Percentiles rank a stretch among this genome's conserved stretches.
Evolutionary conservation across 1,140 invertebrate species (phyloP).

Genomic region (Eubasilissa regina): DNA sequence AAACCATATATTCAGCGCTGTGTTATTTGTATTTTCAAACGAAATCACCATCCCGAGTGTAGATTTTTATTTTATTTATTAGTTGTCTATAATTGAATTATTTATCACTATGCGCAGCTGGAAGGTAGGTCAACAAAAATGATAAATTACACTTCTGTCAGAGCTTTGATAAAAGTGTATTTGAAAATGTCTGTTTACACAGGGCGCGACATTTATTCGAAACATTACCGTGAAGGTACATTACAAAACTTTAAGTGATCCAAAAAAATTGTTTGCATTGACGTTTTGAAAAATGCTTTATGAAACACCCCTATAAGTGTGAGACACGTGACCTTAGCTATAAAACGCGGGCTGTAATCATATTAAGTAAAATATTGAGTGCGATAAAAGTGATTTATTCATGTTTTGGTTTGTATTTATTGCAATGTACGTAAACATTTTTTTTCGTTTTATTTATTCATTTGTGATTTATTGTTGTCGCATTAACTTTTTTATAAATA

Average conservation of each 20-base stretch:
- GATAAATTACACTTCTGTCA: background rate
- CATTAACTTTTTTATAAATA: too few relatives aligned
- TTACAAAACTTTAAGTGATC: background rate
- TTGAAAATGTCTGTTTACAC: too few relatives aligned
- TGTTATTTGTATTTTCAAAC: too few relatives aligned
- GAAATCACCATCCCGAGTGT: too few relatives aligned
- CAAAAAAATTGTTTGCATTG: slow-evolving; percentile 22
- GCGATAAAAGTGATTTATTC: slow-evolving; percentile 56
- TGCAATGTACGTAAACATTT: slow-evolving; percentile 22
- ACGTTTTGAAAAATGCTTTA: slow-evolving; percentile 10
- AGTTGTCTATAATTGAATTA: slow-evolving; percentile 21
- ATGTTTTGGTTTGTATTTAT: slow-evolving; percentile 9
- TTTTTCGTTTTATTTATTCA: slow-evolving; percentile 33
- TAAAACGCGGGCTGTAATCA: slow-evolving; percentile 53
- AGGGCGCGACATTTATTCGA: too few relatives aligned
- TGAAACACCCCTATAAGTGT: background rate
- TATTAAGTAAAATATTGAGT: slow-evolving; percentile 51
- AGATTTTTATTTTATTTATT: too few relatives aligned
- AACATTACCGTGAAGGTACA: too few relatives aligned
- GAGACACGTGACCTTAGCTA: slow-evolving; percentile 45
- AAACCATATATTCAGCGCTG: too few relatives aligned
- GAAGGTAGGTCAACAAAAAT: background rate
- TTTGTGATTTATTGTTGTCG: slow-evolving; percentile 15
- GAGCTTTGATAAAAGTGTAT: background rate
- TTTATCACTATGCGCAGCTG: background rate